These are phyloP conservation scores for Sebastes alutus DNA, from an alignment of 2,797 vertebrate species.

Conservation along the genomic window DNA sequence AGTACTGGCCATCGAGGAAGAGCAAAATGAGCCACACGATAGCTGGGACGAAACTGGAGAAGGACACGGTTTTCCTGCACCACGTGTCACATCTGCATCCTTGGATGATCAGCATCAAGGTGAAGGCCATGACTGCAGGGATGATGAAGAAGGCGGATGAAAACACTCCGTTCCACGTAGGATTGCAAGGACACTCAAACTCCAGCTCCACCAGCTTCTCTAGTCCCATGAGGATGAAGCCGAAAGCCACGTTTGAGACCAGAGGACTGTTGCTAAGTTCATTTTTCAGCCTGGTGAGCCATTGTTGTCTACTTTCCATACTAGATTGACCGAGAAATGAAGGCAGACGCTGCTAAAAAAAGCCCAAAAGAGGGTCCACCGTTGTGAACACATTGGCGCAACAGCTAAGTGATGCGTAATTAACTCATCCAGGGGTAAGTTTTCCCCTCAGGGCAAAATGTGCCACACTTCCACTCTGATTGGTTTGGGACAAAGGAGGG, in stretches of 20 bases:
- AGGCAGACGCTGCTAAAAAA: conserved; percentile 74
- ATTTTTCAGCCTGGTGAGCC: conserved; percentile 85
- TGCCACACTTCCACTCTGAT: conserved; percentile 79
- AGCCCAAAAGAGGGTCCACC: conserved; percentile 75
- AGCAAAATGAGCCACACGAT: conserved; percentile 83
- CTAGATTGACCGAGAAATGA: conserved; percentile 76
- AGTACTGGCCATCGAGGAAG: conserved; percentile 84
- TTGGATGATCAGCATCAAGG: conserved; percentile 84
- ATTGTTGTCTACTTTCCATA: conserved; percentile 85
- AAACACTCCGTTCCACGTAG: conserved; percentile 81
- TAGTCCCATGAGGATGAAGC: conserved; percentile 84
- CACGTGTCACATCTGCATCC: conserved; percentile 79
- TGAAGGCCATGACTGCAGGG: conserved; percentile 83
- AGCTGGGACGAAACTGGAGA: conserved; percentile 80
- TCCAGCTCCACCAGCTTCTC: conserved; percentile 85
- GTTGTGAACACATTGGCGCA: conserved; percentile 81
- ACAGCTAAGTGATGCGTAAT: conserved; percentile 82
- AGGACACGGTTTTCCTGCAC: conserved; percentile 74
- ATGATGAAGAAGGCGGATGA: conserved; percentile 85
- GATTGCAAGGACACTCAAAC: conserved; percentile 84
- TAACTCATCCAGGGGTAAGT: conserved; percentile 78
- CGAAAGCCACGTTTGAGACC: conserved; percentile 84
- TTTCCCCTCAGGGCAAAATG: conserved; percentile 75
- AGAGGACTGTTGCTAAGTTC: conserved; percentile 85
- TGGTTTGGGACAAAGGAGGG: conserved; percentile 80